Evolutionary conservation across 1,140 invertebrate genomes (phyloP), one percentile per base, ranked within the genome.

Genomic region (Ostrea edulis): DNA sequence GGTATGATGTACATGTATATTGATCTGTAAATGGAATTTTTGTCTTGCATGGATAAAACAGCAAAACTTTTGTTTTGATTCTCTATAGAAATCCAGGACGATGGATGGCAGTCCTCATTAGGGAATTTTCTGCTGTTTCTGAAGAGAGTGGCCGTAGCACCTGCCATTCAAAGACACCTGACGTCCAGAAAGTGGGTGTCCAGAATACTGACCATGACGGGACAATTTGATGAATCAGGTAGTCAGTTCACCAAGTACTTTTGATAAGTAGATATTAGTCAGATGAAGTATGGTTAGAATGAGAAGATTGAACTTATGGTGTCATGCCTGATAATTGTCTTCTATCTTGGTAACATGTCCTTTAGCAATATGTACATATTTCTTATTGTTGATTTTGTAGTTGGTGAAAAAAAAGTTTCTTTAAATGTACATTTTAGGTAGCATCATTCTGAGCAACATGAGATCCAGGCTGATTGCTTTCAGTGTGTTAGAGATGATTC

Each of bases 111-210:
- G 77, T 85, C 85, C 90, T 92, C 51, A 92, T 91, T 86, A 8
- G 96, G 96, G 11, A 96, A 96, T 92, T 96, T 96, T 89, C 92
- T 97, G 8, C 95, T 96, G 20, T 96, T 96, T 92, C 92, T 96
- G 8, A 92, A 96, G 65, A 95, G 95, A 20, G 94, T 96, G n/a
- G 95, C 95, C 29, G 95, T 95, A 0, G 95, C 95, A 85, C 92
- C 82, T 29, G 93, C 91, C 20, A 94, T 96, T 9, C 94, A 96
- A 87, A 92, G 91, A 68, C 89, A 95, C 8, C 90, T 96, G 35
- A 94, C 95, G 5, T 94, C 93, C 11, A 94, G 94, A 54, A 93
- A 94, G 35, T 96, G 96, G 96, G 95, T 96, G 5, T 90, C 95
- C 53, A 91, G 95, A 12, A 90, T 96, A 35, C 92, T 96, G n/a